Percentiles rank a stretch among this genome's conserved stretches.
Evolutionary conservation across 2,888 invertebrate species (phyloP).

Genomic region (Thumatha senex): DNA sequence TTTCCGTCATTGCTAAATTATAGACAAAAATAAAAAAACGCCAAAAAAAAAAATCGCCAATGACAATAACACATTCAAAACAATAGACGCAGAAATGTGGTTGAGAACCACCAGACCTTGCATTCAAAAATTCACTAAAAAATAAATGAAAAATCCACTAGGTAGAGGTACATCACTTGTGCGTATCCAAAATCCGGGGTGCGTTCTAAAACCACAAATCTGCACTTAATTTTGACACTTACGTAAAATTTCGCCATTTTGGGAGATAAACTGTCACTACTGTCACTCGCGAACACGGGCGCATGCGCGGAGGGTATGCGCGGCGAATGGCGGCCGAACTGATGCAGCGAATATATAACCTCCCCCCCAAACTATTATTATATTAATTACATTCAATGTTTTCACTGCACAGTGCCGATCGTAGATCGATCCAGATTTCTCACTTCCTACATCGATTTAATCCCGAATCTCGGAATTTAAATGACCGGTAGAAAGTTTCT

Average conservation of each 20-base stretch:
- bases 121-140: constrained; percentile 23
- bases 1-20: not conserved
- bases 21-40: not conserved
- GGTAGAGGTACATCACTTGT: constrained; percentile 21
- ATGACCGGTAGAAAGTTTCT: constrained; percentile 22
- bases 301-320: constrained; percentile 71
- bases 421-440: constrained; percentile 66
- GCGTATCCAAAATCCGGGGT: constrained; percentile 51
- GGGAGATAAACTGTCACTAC: constrained; percentile 64
- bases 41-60: constrained; percentile 14
- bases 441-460: constrained; percentile 61
- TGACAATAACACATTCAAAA: constrained; percentile 48
- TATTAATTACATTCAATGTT: constrained; percentile 77
- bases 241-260: constrained; percentile 81
- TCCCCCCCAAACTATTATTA: constrained; percentile 76
- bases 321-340: constrained; percentile 70
- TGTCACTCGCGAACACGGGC: constrained; percentile 71
- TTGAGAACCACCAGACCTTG: constrained; percentile 62
- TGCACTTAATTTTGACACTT: constrained; percentile 73
- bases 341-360: constrained; percentile 65
- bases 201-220: constrained; percentile 75
- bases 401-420: constrained; percentile 57
- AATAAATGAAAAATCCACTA: constrained; percentile 30
- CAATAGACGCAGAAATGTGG: constrained; percentile 70
- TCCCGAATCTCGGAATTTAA: constrained; percentile 36